Conservation (phyloP, 1,140 invertebrate species). For the Carcinoscorpius rotundicauda region DNA sequence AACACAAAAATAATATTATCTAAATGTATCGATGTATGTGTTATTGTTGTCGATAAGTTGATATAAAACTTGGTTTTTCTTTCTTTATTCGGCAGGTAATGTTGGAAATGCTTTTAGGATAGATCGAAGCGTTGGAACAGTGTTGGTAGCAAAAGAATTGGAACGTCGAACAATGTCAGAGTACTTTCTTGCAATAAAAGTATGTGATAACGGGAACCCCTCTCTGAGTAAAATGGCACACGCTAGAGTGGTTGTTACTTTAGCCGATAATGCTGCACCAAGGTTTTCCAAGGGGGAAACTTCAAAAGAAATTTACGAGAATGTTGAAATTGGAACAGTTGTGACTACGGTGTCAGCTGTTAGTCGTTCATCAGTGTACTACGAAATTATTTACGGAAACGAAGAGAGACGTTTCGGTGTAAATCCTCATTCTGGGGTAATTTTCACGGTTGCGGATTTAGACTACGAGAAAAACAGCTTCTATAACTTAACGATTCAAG, state of each 20-base stretch:
- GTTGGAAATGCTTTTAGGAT: conserved; percentile 70
- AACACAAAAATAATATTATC: no score
- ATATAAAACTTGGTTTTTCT: neutral
- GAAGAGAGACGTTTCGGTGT: conserved; percentile 58
- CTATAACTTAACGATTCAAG: conserved; percentile 70
- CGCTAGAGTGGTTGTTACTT: conserved; percentile 71
- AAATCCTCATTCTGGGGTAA: conserved; percentile 70
- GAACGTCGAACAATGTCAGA: conserved; percentile 53
- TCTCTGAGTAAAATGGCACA: conserved; percentile 59
- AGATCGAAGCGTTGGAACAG: conserved; percentile 58
- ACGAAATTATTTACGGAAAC: conserved; percentile 68
- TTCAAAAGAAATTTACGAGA: conserved; percentile 69
- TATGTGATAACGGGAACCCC: conserved; percentile 62
- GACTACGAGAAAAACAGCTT: conserved; percentile 63
- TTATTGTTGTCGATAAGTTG: no score
- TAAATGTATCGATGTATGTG: no score
- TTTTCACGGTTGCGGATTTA: conserved; percentile 49
- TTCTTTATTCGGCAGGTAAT: conserved; percentile 40
- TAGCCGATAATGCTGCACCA: conserved; percentile 78
- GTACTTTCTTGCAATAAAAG: conserved; percentile 69
- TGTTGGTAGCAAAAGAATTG: conserved; percentile 57
- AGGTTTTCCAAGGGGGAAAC: conserved; percentile 52
- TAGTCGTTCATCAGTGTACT: conserved; percentile 63
- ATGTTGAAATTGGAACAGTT: conserved; percentile 59
- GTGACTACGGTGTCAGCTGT: conserved; percentile 62